These are phyloP conservation scores for Muraenolepis orangiensis DNA, from an alignment of 2,797 vertebrate species.

Conservation along the genomic window DNA sequence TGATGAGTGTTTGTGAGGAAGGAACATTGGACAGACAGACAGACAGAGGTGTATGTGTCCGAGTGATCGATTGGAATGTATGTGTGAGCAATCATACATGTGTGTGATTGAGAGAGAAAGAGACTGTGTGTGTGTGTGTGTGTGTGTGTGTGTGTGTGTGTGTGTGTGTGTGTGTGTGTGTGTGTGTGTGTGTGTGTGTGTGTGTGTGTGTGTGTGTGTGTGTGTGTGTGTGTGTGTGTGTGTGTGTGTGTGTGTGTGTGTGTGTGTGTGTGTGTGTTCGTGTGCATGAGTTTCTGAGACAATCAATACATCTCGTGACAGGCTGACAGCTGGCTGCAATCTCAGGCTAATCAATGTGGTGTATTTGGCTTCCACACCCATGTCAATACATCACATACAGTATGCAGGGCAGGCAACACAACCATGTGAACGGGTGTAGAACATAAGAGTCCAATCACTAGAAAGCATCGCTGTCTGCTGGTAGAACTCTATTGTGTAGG, in stretches of 20 bases:
- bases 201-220: neutral
- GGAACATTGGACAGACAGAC: neutral
- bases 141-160: neutral
- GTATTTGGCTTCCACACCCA: slow-evolving; percentile 42
- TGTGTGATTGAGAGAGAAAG: neutral
- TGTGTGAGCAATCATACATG: neutral
- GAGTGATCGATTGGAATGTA: neutral
- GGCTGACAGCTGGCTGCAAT: slow-evolving; percentile 61
- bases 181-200: too few relatives aligned
- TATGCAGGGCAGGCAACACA: slow-evolving; percentile 30
- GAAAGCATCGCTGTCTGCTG: slow-evolving; percentile 12
- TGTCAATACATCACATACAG: slow-evolving; percentile 55
- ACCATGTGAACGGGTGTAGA: slow-evolving; percentile 27
- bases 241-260: slow-evolving; percentile 11
- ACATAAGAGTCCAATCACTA: slow-evolving; percentile 32
- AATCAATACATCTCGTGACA: slow-evolving; percentile 55
- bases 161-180: too few relatives aligned
- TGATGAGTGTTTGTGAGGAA: neutral
- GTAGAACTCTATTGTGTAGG: neutral
- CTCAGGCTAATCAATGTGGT: slow-evolving; percentile 61
- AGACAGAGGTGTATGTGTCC: neutral
- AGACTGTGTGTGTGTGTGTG: neutral
- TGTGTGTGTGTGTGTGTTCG: neutral
- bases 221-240: neutral
- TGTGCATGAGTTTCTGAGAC: slow-evolving; percentile 5